Evolutionary conservation across 2,113 vertebrate genomes (phyloP), one percentile per base, ranked within the genome.

Genomic region (Syngnathus scovelli): DNA sequence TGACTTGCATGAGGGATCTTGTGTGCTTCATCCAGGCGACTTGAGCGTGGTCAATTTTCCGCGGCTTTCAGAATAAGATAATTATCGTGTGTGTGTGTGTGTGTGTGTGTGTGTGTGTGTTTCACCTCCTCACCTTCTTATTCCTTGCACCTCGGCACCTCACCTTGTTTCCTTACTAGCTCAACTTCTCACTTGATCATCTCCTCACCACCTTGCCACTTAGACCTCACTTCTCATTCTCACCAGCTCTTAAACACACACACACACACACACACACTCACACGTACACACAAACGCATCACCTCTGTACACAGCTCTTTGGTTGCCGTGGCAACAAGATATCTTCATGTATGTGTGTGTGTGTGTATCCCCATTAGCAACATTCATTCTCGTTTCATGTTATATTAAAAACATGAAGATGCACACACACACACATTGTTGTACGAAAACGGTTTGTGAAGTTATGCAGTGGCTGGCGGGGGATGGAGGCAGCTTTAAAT

Each of bases 321-420:
- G 82, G 90, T 91, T 89, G 74, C 89, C 89, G 76, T 90, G 88
- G 89, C 85, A 92, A 92, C 91, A 86, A 79, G 83, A 78, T 70
- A 10, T 72, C 75, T 70, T 64, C 66, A 72, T 62, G 61, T 71
- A 71, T 61, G 61, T 64, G 64, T 67, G 70, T 73, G 70, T 18
- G 49, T 64, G 56, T 64, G 59, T 44, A 63, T 71, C 64, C 58
- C 62, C 69, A 79, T 76, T 79, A 79, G 88, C 80, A 83, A 38
- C 18, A 36, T 13, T 58, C 13, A 13, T 33, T 60, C 36, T 59
- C 19, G 7, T n/a, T 58, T 18, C 55, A 58, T 60, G 56, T 59
- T 15, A 7, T 15, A 59, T 37, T 59, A 19, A 13, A 60, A 16
- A 60, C 58, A 78, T 67, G 2, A 33, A 33, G 27, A 33, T 33